Percentiles rank a stretch among this genome's conserved stretches.
Conservation (phyloP, 1,140 invertebrate genomes). For the Cepaea nemoralis region DNA sequence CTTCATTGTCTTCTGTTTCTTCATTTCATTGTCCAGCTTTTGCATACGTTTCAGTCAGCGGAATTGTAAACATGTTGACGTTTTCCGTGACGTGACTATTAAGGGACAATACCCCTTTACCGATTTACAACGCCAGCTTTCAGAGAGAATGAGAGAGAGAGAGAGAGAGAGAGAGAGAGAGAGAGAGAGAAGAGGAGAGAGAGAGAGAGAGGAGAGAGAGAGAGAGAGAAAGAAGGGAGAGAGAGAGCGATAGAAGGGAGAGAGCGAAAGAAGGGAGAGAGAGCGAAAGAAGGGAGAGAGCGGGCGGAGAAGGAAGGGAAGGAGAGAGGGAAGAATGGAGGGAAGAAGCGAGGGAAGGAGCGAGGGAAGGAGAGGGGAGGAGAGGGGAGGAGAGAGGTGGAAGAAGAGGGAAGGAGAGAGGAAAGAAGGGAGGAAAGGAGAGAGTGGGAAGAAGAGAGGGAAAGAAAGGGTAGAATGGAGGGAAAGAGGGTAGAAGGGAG, state of each 20-base stretch:
- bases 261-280: not conserved
- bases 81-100: too few species aligned
- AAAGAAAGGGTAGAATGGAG: too few species aligned
- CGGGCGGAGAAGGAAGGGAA: not conserved
- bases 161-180: not conserved
- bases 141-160: not conserved
- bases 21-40: too few species aligned
- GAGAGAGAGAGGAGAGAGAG: not conserved
- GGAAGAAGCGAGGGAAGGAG: not conserved
- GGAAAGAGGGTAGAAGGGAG: too few species aligned
- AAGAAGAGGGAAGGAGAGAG: not conserved
- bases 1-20: too few species aligned
- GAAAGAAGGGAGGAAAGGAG: not conserved
- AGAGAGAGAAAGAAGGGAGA: not conserved
- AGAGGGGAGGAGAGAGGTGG: not conserved
- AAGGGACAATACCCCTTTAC: not conserved
- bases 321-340: not conserved
- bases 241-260: not conserved
- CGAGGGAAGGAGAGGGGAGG: not conserved
- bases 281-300: too few species aligned
- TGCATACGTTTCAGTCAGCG: too few species aligned
- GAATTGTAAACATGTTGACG: too few species aligned
- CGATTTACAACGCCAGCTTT: not conserved
- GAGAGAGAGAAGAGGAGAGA: not conserved
- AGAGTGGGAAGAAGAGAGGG: too few species aligned